A percentile compares a stretch with the other conserved stretches of the same genome.
Conservation (phyloP, 1,140 invertebrate species). For the Tetranychus urticae region DNA sequence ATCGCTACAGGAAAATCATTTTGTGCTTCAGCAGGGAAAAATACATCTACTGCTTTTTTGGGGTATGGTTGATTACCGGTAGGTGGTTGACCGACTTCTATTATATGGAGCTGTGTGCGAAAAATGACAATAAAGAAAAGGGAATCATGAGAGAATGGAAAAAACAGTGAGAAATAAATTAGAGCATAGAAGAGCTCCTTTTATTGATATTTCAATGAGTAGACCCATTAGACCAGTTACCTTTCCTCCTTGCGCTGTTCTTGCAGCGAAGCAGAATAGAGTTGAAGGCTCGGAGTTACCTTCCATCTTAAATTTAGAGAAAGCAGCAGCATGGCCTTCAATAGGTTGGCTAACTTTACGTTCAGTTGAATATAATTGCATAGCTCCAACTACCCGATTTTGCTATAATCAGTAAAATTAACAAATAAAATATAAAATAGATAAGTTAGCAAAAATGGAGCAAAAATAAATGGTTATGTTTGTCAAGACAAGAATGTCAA, state of each 20-base stretch:
- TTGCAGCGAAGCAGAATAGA: conserved; percentile 88
- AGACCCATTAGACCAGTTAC: conserved; percentile 14
- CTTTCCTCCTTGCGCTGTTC: conserved; percentile 71
- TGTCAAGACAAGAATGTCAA: too few species aligned
- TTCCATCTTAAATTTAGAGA: conserved; percentile 88
- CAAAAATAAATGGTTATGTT: background rate
- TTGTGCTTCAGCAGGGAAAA: conserved; percentile 90
- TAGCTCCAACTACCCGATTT: conserved; percentile 88
- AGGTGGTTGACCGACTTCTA: conserved; percentile 86
- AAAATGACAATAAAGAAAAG: conserved; percentile 42
- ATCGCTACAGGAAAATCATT: conserved; percentile 99
- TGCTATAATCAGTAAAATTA: conserved; percentile 29
- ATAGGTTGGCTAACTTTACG: conserved; percentile 95
- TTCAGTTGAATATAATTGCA: conserved; percentile 97
- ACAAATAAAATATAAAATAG: too few species aligned
- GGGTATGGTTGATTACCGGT: conserved; percentile 86
- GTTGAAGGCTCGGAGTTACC: conserved; percentile 82
- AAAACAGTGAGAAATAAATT: too few species aligned
- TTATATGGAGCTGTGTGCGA: conserved; percentile 51
- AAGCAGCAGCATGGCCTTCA: conserved; percentile 94
- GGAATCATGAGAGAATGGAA: conserved; percentile 35
- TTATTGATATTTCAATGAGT: too few species aligned
- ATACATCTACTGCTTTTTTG: conserved; percentile 96
- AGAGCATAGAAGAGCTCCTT: too few species aligned
- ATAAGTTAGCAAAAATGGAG: background rate